Percentiles rank a stretch among this genome's conserved stretches.
Evolutionary conservation across 92 coral and sea anemone species (phyloP).

Genomic region (Actinernus sp.): DNA sequence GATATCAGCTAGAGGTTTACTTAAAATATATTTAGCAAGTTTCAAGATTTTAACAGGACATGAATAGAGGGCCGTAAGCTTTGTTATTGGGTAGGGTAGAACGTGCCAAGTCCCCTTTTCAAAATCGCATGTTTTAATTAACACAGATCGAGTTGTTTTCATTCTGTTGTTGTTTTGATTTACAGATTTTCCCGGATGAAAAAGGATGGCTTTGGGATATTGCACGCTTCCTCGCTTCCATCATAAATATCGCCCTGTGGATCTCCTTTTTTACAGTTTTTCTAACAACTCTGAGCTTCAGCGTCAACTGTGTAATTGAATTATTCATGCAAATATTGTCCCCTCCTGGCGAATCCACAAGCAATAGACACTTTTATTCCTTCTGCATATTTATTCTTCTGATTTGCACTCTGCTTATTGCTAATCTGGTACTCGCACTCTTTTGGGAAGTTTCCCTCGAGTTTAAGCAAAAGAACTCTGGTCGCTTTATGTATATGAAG

Average conservation of each 20-base stretch:
- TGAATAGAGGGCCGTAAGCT: too few relatives aligned
- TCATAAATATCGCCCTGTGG: constrained; percentile 40
- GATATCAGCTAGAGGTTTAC: too few relatives aligned
- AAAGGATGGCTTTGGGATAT: too few relatives aligned
- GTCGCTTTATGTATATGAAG: constrained; percentile 25
- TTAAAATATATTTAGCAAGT: too few relatives aligned
- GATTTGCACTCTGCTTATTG: constrained; percentile 38
- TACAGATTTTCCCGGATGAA: constrained; percentile 42
- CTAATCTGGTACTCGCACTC: constrained; percentile 60
- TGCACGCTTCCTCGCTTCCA: constrained; percentile 10
- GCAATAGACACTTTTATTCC: constrained; percentile 33
- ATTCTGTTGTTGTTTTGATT: too few relatives aligned
- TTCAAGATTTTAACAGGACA: too few relatives aligned
- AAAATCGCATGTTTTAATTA: too few relatives aligned
- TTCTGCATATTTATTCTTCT: constrained; percentile 50
- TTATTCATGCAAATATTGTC: constrained; percentile 63
- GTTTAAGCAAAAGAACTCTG: constrained; percentile 40
- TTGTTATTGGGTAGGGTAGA: too few relatives aligned
- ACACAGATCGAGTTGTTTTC: too few relatives aligned
- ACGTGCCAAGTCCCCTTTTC: too few relatives aligned
- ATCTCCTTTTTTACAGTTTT: constrained; percentile 54
- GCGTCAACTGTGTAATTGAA: constrained; percentile 74
- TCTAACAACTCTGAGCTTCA: constrained; percentile 68
- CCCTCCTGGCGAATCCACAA: constrained; percentile 46
- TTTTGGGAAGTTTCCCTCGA: constrained; percentile 70